Percentiles rank a stretch among this genome's conserved stretches.
Conservation (phyloP, 2,113 vertebrate species). For the Ictalurus furcatus region DNA sequence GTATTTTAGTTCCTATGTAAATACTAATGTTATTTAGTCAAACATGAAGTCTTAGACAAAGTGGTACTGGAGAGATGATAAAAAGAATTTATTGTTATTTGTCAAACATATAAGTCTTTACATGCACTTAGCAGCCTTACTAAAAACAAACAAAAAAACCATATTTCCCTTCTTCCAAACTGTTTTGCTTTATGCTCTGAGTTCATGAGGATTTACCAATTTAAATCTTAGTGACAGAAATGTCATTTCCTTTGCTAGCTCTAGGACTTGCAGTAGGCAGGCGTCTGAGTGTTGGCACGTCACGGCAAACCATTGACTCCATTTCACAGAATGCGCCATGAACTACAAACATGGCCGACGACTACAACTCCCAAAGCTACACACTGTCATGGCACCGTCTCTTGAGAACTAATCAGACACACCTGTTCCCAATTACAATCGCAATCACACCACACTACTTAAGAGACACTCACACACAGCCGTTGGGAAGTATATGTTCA, state of each 20-base stretch:
- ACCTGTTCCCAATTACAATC: too few species aligned
- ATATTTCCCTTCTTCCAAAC: not conserved
- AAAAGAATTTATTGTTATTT: conserved; percentile 6
- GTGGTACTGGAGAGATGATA: not conserved
- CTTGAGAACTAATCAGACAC: too few species aligned
- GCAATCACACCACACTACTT: too few species aligned
- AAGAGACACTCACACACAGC: too few species aligned
- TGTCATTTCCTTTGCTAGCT: conserved; percentile 9
- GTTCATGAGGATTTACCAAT: conserved; percentile 23
- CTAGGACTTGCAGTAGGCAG: not conserved
- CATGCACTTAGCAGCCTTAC: not conserved
- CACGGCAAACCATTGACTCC: too few species aligned
- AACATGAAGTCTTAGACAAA: not conserved
- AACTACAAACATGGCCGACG: too few species aligned
- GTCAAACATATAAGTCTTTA: not conserved
- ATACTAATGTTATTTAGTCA: not conserved
- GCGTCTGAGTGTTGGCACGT: not conserved
- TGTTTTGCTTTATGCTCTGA: not conserved
- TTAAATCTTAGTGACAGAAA: conserved; percentile 37
- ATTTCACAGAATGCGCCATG: too few species aligned
- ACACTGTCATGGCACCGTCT: too few species aligned
- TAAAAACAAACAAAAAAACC: too few species aligned
- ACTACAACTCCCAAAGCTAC: too few species aligned
- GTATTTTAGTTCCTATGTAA: not conserved
- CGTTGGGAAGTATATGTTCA: too few species aligned